phyloP scores from a whole-genome alignment of 2,113 vertebrate species.

The Xiphophorus maculatus region DNA sequence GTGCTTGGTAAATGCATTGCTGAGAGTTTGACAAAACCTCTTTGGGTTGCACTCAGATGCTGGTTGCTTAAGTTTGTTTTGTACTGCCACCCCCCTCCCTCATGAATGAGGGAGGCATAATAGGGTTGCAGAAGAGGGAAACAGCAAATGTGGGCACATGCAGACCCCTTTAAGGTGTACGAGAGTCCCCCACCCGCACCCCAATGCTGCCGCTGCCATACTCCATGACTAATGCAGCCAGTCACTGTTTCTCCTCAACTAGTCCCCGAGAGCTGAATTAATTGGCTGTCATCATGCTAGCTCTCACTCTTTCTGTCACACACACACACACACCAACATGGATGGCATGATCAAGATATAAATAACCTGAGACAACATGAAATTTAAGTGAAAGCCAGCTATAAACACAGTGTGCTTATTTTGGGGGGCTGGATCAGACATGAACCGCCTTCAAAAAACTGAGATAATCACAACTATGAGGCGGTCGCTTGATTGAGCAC shows the following conservation, averaged over 20 bases:
- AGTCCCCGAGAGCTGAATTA: constrained; percentile 77
- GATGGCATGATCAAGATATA: constrained; percentile 66
- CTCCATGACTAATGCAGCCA: constrained; percentile 78
- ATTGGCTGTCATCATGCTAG: constrained; percentile 78
- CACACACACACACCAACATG: constrained; percentile 21
- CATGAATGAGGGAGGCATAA: constrained; percentile 63
- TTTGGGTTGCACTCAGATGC: constrained; percentile 49
- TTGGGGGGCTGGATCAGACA: constrained; percentile 47
- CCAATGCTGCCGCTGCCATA: constrained; percentile 65
- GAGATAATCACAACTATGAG: background rate
- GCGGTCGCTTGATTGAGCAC: background rate
- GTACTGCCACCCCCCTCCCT: constrained; percentile 25
- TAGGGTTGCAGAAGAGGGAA: constrained; percentile 62
- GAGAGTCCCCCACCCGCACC: constrained; percentile 48
- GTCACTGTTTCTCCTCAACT: constrained; percentile 66
- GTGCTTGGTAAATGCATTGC: constrained; percentile 74
- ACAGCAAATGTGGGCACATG: constrained; percentile 56
- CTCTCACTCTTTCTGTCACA: constrained; percentile 25
- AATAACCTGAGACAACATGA: constrained; percentile 67
- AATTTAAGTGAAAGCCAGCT: constrained; percentile 64
- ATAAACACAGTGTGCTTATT: constrained; percentile 60
- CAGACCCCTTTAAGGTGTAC: constrained; percentile 76
- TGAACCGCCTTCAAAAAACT: background rate
- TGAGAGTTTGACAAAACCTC: constrained; percentile 65
- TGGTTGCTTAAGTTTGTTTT: constrained; percentile 68